These are phyloP conservation scores for Nasonovia ribisnigri DNA, from an alignment of 2,888 invertebrate genomes.

Conservation along the genomic window DNA sequence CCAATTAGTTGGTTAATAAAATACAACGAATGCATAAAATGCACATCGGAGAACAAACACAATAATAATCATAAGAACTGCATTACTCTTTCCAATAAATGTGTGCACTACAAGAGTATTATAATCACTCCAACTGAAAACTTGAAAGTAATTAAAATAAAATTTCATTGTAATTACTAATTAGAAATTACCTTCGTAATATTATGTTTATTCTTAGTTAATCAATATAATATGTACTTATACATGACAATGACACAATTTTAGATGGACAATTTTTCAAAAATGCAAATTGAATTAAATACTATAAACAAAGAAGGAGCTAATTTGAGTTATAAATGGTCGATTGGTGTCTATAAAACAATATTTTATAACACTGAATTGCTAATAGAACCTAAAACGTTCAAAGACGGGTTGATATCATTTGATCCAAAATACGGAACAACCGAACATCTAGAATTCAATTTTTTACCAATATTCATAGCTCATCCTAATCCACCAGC, in stretches of 20 bases:
- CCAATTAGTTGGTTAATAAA: conserved; percentile 41
- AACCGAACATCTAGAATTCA: conserved; percentile 45
- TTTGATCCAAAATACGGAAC: conserved; percentile 46
- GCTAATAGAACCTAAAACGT: not conserved
- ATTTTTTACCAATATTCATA: conserved; percentile 49
- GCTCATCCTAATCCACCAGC: conserved; percentile 60
- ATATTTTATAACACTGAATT: not conserved
- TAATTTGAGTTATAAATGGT: conserved; percentile 39
- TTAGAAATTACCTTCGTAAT: not conserved
- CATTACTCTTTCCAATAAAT: conserved; percentile 20
- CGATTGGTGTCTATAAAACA: not conserved
- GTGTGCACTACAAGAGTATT: conserved; percentile 35
- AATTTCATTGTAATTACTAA: not conserved
- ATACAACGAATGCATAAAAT: conserved; percentile 34
- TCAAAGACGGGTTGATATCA: conserved; percentile 34
- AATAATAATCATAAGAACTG: not conserved
- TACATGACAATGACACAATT: not conserved
- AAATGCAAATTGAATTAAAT: conserved; percentile 29
- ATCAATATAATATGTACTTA: not conserved
- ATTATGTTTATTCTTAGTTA: not conserved
- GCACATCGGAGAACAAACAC: not conserved
- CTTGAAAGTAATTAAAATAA: conserved; percentile 43
- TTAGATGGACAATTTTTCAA: conserved; percentile 40
- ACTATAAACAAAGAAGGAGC: not conserved
- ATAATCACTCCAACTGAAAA: not conserved